Conservation (phyloP, 2,113 vertebrate genomes). For the Verasper variegatus region DNA sequence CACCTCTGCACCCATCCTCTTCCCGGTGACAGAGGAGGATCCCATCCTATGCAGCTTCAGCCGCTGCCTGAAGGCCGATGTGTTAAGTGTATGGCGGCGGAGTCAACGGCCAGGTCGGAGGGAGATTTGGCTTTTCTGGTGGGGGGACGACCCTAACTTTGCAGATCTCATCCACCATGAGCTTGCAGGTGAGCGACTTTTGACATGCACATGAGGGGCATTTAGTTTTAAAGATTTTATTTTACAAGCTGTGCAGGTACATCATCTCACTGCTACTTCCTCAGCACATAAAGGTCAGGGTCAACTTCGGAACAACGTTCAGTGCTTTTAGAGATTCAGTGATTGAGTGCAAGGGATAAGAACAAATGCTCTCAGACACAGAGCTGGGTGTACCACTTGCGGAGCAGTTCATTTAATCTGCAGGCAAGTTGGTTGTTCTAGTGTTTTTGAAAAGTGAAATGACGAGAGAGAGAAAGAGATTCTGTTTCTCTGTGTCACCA, state of each 20-base stretch:
- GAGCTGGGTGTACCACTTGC: background rate
- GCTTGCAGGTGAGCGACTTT: constrained; percentile 86
- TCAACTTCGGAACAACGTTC: background rate
- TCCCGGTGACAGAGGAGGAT: constrained; percentile 97
- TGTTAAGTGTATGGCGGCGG: constrained; percentile 94
- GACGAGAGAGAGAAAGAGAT: background rate
- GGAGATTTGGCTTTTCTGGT: constrained; percentile 99
- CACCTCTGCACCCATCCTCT: constrained; percentile 96
- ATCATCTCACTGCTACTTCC: background rate
- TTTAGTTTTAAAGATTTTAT: background rate
- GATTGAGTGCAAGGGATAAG: constrained; percentile 18
- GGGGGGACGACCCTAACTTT: constrained; percentile 97
- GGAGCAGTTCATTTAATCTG: constrained; percentile 11
- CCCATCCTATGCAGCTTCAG: constrained; percentile 99
- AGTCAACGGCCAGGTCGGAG: constrained; percentile 93
- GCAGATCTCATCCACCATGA: constrained; percentile 95
- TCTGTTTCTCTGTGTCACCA: background rate
- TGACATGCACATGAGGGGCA: background rate
- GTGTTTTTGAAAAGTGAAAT: constrained; percentile 12
- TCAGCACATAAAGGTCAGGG: background rate
- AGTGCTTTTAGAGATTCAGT: constrained; percentile 20
- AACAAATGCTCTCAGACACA: background rate
- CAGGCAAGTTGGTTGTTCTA: background rate
- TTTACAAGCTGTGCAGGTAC: background rate
- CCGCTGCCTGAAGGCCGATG: constrained; percentile 95